phyloP scores from a whole-genome alignment of 2,888 invertebrate genomes.

The Drosophila atroscutellata region DNA sequence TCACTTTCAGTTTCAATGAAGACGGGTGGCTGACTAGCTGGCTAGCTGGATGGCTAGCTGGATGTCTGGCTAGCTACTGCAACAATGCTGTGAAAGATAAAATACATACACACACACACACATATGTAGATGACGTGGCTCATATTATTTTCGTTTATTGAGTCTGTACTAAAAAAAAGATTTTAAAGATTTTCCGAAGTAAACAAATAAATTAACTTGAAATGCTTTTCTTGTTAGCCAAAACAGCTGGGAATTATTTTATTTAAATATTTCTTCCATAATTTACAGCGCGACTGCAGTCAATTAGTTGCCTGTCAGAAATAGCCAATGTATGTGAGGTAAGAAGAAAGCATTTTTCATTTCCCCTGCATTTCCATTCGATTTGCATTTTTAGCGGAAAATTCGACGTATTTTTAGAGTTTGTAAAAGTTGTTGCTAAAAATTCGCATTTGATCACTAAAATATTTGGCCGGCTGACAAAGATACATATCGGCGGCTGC shows the following conservation, averaged over 20 bases:
- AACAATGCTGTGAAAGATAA: slow-evolving; percentile 56
- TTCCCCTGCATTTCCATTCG: background rate
- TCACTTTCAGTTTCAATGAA: slow-evolving; percentile 41
- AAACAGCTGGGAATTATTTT: slow-evolving; percentile 48
- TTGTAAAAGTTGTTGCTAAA: slow-evolving; percentile 3
- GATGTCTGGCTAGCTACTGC: slow-evolving; percentile 48
- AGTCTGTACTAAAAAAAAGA: slow-evolving; percentile 30
- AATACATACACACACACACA: background rate
- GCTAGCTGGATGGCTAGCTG: no score
- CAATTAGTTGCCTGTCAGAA: slow-evolving; percentile 34
- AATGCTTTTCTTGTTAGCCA: slow-evolving; percentile 17
- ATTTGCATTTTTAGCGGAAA: slow-evolving; percentile 3
- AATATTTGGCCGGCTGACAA: slow-evolving; percentile 23
- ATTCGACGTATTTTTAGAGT: background rate
- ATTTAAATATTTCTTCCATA: slow-evolving; percentile 2
- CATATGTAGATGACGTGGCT: slow-evolving; percentile 31
- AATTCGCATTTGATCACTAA: background rate
- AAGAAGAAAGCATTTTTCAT: slow-evolving; percentile 1
- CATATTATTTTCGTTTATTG: slow-evolving; percentile 39
- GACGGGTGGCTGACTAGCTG: slow-evolving; percentile 22
- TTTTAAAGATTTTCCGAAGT: slow-evolving; percentile 37
- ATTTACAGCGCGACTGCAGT: slow-evolving; percentile 21
- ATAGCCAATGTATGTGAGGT: slow-evolving; percentile 1
- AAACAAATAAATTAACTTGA: slow-evolving; percentile 67
- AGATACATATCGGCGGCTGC: slow-evolving; percentile 10